Base-by-base conservation (phyloP, 2,888 invertebrate genomes). In the Chymomyza caudatula region DNA sequence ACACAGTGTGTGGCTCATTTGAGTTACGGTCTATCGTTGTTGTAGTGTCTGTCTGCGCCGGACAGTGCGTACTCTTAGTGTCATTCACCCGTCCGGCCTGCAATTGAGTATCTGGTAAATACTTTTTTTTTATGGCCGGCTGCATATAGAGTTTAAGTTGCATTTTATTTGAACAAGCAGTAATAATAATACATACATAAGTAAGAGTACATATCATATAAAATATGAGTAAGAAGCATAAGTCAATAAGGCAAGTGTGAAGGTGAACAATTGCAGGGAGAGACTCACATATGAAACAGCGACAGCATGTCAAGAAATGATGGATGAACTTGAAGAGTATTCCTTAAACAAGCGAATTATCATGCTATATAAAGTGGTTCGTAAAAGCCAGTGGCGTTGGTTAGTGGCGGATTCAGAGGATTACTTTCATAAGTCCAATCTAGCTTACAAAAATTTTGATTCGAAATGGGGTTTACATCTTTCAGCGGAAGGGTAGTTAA, bases 21-120 rank as follows among this genome's bases (percentile, higher is more conserved):
- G 47, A 19, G 19, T 19, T 47, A 15, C 25, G 15, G 29, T 29
- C 42, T 22, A 17, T 13, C 49, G n/a, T 11, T 22, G 52, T n/a
- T n/a, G n/a, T n/a, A n/a, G n/a, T n/a, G n/a, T 19, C 52, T 37
- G 22, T 63, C 29, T 52, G n/a, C 52, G n/a, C 29, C 19, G 13
- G 44, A 44, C 13, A 15, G 15, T 63, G 25, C 11, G 47, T 65
- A 74, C 77, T 71, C 70, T 65, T 58, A 60, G 73, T 76, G 75
- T 76, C 75, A 74, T 76, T 76, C 69, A 76, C 76, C 76, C 63
- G 73, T 47, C 62, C 56, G 17, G 51, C 11, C 51, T 73, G 68
- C 71, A 68, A 73, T 73, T 73, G 73, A 76, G 69, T 76, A 71
- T 74, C 69, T 66, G 78, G 71, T 78, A 79, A 70, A 84, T 84